Base-by-base conservation (phyloP, 2,113 vertebrate species). In the Panurus biarmicus region DNA sequence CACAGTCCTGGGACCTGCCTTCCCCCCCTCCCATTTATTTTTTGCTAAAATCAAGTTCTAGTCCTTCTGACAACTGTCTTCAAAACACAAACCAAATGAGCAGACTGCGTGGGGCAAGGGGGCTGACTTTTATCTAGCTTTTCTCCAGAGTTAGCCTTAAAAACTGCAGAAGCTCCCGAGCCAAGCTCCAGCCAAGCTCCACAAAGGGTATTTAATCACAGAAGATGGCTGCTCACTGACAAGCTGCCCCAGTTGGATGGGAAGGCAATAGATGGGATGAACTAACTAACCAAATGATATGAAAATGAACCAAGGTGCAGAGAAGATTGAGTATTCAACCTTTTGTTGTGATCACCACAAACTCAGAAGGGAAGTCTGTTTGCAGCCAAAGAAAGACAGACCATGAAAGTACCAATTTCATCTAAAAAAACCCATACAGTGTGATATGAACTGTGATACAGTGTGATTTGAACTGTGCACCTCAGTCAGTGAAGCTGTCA, bases 21-120 rank as follows among this genome's bases (percentile, higher is more conserved):
- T 17, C n/a, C 1, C 16, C 6, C 10, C 3, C 8, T 6, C 2
- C 10, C 7, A 7, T 3, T 9, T 6, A 6, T 8, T 40, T 51
- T 47, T 38, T 36, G 20, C 24, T 66, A 61, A 76, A 66, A 77
- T 36, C 2, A 61, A 58, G 9, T 36, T 56, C n/a, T 48, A 64
- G 13, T 51, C 13, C 23, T 92, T 61, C 25, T 18, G 20, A 69
- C 18, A 64, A 64, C 2, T 24, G n/a, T 20, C 18, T 78, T 69
- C 31, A 42, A 83, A 90, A 64, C 7, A 62, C 17, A 84, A 75
- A 61, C 11, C 24, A 13, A 53, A 35, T 31, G 0, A 71, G 54
- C 0, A 62, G 38, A n/a, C 9, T 20, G 11, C 9, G 58, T 1
- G 6, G 7, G 22, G 14, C 14, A 65, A 50, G 3, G 60, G 5